These are phyloP conservation scores for Thelaira solivaga DNA, from an alignment of 2,888 invertebrate species.

Conservation along the genomic window DNA sequence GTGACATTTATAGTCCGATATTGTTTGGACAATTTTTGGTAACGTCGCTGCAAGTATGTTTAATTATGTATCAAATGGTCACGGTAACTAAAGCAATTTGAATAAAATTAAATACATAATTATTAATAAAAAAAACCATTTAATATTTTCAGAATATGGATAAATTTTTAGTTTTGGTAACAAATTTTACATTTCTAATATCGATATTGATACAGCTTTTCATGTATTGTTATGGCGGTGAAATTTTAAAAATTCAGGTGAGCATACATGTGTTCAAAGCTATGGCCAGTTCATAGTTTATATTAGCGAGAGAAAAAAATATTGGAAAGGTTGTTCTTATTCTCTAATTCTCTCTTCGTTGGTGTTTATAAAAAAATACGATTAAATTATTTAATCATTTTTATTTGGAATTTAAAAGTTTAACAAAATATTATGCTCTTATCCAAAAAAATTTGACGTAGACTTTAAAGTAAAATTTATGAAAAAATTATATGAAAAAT, in stretches of 20 bases:
- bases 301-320: too few species aligned
- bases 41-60: constrained; percentile 74
- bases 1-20: constrained; percentile 70
- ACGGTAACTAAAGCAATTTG: constrained; percentile 63
- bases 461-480: too few species aligned
- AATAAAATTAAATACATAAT: neutral
- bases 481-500: too few species aligned
- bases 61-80: constrained; percentile 74
- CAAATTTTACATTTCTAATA: constrained; percentile 69
- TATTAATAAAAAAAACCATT: neutral
- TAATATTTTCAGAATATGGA: constrained; percentile 67
- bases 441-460: too few species aligned
- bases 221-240: constrained; percentile 75
- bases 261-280: too few species aligned
- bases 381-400: too few species aligned
- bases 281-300: too few species aligned
- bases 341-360: too few species aligned
- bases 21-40: constrained; percentile 74
- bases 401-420: too few species aligned
- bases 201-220: constrained; percentile 73
- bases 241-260: constrained; percentile 73
- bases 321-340: too few species aligned
- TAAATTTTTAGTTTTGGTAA: constrained; percentile 66
- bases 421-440: too few species aligned
- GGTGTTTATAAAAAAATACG: too few species aligned